Evolutionary conservation across 1,140 invertebrate genomes (phyloP).

Genomic region (Procambarus clarkii): DNA sequence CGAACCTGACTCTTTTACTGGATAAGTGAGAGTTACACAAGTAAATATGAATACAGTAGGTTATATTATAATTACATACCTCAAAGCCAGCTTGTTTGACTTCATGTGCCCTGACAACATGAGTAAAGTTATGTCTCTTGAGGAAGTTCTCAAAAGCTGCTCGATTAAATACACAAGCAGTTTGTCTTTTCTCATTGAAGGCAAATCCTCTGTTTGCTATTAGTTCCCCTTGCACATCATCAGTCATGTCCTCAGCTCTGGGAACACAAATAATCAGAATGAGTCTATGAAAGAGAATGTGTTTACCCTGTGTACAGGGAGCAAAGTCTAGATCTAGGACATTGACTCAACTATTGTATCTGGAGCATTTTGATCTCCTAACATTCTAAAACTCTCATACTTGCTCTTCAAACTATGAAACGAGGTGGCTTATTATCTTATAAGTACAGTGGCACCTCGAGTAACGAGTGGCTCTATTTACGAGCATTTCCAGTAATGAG

Average conservation of each 20-base stretch:
- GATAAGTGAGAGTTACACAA: too few relatives aligned
- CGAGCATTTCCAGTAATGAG: too few relatives aligned
- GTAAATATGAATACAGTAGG: too few relatives aligned
- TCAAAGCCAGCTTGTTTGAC: conserved; percentile 84
- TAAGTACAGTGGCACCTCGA: too few relatives aligned
- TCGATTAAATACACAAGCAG: conserved; percentile 83
- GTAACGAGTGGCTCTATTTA: too few relatives aligned
- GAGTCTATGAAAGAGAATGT: neutral
- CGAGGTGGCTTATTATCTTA: too few relatives aligned
- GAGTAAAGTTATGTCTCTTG: conserved; percentile 80
- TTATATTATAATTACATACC: conserved; percentile 75
- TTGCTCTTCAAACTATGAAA: too few relatives aligned
- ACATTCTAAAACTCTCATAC: too few relatives aligned
- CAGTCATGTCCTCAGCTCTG: conserved; percentile 42
- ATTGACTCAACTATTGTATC: too few relatives aligned
- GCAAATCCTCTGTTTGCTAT: conserved; percentile 82
- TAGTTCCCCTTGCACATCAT: conserved; percentile 78
- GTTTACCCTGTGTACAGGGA: neutral
- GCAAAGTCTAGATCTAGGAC: too few relatives aligned
- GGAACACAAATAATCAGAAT: neutral
- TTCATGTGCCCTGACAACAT: conserved; percentile 85
- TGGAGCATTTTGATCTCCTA: too few relatives aligned
- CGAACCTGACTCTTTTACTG: too few relatives aligned
- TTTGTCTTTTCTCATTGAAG: conserved; percentile 82
- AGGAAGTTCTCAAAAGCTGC: conserved; percentile 83